A percentile compares a stretch with the other conserved stretches of the same genome.
Conservation (phyloP, 2,113 vertebrate genomes). For the Mixornis gularis region DNA sequence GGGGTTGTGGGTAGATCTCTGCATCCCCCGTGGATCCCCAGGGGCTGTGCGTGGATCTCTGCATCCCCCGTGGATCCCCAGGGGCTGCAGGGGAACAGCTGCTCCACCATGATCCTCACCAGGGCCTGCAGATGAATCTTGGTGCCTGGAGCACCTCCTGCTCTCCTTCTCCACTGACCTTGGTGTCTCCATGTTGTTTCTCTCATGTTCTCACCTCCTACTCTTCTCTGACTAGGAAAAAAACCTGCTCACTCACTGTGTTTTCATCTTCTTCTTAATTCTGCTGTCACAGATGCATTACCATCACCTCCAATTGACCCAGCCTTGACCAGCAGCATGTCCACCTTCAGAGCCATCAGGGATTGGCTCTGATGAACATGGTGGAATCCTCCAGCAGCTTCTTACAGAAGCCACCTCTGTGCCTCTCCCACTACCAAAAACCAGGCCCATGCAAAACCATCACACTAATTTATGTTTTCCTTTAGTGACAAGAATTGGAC, state of each 20-base stretch:
- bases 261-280: neutral
- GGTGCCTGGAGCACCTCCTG: neutral
- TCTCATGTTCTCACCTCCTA: neutral
- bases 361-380: neutral
- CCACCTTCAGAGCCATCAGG: too few relatives aligned
- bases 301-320: too few relatives aligned
- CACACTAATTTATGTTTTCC: neutral
- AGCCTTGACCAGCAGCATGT: too few relatives aligned
- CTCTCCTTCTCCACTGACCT: neutral
- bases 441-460: neutral
- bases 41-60: neutral
- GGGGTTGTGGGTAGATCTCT: too few relatives aligned
- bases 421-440: neutral
- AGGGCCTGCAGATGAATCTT: neutral
- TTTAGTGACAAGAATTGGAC: neutral
- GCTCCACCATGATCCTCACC: neutral
- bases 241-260: neutral
- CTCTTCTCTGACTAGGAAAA: too few relatives aligned
- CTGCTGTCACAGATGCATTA: neutral
- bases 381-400: neutral
- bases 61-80: neutral
- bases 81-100: neutral
- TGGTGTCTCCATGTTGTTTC: neutral
- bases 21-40: neutral
- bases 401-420: neutral